Evolutionary conservation across 1,140 invertebrate species (phyloP).

Genomic region (Cyclargus thomasi): DNA sequence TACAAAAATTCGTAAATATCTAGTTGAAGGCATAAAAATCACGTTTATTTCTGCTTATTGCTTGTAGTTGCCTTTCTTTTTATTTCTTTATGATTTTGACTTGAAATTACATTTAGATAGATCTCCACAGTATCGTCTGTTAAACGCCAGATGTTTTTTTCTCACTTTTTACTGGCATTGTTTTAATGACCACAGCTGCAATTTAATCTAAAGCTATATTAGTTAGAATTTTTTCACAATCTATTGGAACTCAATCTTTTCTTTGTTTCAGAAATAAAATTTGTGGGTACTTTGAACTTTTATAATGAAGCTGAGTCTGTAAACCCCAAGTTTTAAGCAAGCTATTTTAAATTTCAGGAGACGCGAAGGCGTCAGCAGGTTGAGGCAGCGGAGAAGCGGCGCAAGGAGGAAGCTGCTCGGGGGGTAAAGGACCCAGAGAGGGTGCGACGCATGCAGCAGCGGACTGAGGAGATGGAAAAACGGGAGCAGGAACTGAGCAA

Average conservation of each 20-base stretch:
- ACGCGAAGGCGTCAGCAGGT: constrained; percentile 76
- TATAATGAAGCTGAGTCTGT: too few relatives aligned
- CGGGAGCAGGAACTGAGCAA: constrained; percentile 57
- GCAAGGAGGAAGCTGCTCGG: constrained; percentile 72
- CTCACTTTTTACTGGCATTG: too few relatives aligned
- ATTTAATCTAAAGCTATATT: too few relatives aligned
- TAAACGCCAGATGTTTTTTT: too few relatives aligned
- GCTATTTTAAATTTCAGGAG: constrained; percentile 61
- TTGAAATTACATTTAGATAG: background rate
- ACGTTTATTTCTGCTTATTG: background rate
- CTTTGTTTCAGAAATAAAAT: too few relatives aligned
- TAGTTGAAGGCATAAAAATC: background rate
- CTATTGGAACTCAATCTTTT: too few relatives aligned
- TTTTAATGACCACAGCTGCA: too few relatives aligned
- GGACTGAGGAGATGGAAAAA: constrained; percentile 72
- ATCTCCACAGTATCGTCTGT: too few relatives aligned
- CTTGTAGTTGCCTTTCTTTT: background rate
- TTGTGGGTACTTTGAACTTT: too few relatives aligned
- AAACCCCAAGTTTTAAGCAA: too few relatives aligned
- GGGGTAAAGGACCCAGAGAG: constrained; percentile 77
- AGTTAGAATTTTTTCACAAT: too few relatives aligned
- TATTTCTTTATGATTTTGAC: background rate
- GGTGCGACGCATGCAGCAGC: constrained; percentile 72
- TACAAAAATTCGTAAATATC: background rate
- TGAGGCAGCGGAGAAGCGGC: constrained; percentile 77